Percentiles rank a stretch among this genome's conserved stretches.
These are phyloP conservation scores for Galeopterus variegatus DNA, from an alignment of 2,113 vertebrate species.

Conservation along the genomic window DNA sequence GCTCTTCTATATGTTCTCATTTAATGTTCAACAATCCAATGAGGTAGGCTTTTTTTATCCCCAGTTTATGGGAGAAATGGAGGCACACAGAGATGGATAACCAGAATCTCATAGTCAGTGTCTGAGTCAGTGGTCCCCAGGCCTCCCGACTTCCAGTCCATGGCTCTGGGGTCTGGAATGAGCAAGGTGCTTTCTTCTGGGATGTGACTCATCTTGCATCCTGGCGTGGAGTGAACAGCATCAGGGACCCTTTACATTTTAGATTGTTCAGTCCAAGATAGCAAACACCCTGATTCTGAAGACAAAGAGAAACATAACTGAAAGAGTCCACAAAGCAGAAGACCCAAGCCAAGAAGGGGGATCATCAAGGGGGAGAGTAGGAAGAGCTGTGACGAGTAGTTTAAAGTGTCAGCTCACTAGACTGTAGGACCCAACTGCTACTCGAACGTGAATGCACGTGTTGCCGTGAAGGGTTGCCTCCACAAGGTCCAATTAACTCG, in stretches of 20 bases:
- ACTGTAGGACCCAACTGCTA: rapidly evolving
- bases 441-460: rapidly evolving
- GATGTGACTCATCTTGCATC: background rate
- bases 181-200: background rate
- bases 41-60: background rate
- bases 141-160: background rate
- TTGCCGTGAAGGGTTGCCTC: rapidly evolving
- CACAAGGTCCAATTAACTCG: no score
- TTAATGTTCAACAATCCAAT: rapidly evolving
- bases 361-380: rapidly evolving
- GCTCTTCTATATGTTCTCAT: background rate
- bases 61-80: background rate
- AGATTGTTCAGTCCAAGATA: background rate
- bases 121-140: rapidly evolving
- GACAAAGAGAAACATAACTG: background rate
- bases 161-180: background rate
- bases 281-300: background rate
- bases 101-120: background rate
- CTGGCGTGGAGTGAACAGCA: rapidly evolving
- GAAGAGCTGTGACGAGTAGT: rapidly evolving
- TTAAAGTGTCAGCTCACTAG: rapidly evolving
- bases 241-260: background rate
- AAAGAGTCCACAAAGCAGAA: background rate
- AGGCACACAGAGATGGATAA: background rate
- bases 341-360: rapidly evolving